Percentiles rank a stretch among this genome's conserved stretches.
Evolutionary conservation across 2,888 invertebrate species (phyloP).

Genomic region (Acronicta alni): DNA sequence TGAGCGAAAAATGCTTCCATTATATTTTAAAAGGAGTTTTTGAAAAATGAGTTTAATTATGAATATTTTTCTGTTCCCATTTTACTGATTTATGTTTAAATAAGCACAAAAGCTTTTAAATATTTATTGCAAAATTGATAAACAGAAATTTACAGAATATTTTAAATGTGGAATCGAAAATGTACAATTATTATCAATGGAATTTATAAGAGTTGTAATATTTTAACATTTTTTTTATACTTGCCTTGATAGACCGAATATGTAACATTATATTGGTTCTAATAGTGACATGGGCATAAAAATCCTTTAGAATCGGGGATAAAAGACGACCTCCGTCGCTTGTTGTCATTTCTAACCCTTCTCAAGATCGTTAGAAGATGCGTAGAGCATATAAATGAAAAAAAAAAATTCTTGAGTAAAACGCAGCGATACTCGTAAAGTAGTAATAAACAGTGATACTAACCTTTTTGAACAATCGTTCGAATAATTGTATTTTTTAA

Average conservation of each 20-base stretch:
- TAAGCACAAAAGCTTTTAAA: not conserved
- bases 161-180: not conserved
- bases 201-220: not conserved
- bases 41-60: slow-evolving; percentile 3
- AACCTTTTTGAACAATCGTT: not conserved
- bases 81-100: not conserved
- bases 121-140: not conserved
- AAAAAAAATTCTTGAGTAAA: slow-evolving; percentile 37
- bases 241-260: not conserved
- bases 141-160: not conserved
- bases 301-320: slow-evolving; percentile 67
- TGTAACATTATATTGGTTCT: slow-evolving; percentile 42
- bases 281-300: slow-evolving; percentile 62
- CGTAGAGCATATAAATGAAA: slow-evolving; percentile 67
- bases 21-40: slow-evolving; percentile 21
- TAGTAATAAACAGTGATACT: not conserved
- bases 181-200: not conserved
- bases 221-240: not conserved
- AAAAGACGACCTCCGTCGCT: slow-evolving; percentile 72
- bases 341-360: slow-evolving; percentile 75
- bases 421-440: not conserved
- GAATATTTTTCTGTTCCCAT: slow-evolving; percentile 5
- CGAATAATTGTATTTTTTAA: too few relatives aligned
- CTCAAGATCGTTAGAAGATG: slow-evolving; percentile 68
- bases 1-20: slow-evolving; percentile 21